Conservation (phyloP, 2,797 vertebrate genomes). For the Meda fulgida region DNA sequence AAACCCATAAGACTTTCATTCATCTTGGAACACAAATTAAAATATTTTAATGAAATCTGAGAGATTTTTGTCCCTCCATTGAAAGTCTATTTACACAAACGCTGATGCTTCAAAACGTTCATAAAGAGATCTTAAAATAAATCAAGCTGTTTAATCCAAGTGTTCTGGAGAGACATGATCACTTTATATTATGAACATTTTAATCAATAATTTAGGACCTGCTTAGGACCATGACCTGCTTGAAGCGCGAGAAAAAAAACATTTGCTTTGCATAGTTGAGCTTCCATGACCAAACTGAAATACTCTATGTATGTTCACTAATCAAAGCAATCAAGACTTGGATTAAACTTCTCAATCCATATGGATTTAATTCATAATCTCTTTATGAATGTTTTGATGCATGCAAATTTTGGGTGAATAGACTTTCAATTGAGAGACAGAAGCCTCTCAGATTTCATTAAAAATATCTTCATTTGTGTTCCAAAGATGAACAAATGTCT, state of each 20-base stretch:
- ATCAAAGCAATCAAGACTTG: neutral
- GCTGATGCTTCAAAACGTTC: neutral
- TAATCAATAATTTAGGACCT: no score
- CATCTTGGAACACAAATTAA: neutral
- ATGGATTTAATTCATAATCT: neutral
- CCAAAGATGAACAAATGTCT: no score
- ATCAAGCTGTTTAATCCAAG: neutral
- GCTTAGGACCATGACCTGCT: no score
- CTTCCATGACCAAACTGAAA: neutral
- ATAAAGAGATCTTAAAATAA: neutral
- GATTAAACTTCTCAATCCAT: neutral
- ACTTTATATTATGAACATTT: neutral
- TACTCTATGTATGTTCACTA: neutral
- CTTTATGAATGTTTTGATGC: neutral
- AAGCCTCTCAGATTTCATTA: neutral
- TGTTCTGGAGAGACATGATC: neutral
- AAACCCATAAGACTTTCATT: neutral
- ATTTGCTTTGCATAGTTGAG: neutral
- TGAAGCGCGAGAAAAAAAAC: fast-evolving
- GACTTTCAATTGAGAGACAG: neutral
- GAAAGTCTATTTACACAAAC: neutral
- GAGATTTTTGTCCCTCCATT: neutral
- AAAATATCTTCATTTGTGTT: neutral
- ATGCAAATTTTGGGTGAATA: neutral
- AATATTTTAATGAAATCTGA: neutral